Evolutionary conservation across 2,797 vertebrate species (phyloP).

Genomic region (Lagorchestes hirsutus): DNA sequence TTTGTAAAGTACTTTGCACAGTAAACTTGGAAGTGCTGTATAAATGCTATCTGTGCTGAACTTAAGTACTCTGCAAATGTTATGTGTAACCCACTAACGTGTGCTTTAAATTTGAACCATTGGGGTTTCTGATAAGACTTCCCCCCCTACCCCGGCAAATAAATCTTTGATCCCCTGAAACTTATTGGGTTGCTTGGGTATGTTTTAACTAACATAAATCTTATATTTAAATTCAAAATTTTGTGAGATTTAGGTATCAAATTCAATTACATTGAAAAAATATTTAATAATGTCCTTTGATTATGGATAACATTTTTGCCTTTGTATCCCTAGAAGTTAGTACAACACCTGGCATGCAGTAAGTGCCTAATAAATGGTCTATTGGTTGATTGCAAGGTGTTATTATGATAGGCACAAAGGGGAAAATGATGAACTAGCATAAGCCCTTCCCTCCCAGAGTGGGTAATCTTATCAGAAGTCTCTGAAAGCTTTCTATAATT

Average conservation of each 20-base stretch:
- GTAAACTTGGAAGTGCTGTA: not conserved
- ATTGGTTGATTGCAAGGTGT: not conserved
- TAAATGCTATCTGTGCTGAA: not conserved
- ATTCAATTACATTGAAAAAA: not conserved
- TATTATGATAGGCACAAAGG: not conserved
- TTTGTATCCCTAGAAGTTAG: not conserved
- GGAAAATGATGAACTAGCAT: not conserved
- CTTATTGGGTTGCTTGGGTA: not conserved
- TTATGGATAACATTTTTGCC: not conserved
- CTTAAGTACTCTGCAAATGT: not conserved
- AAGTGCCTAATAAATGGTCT: not conserved
- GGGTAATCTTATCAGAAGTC: not conserved
- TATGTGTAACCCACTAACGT: not conserved
- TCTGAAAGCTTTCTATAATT: not conserved
- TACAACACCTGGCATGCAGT: not conserved
- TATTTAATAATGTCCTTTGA: not conserved
- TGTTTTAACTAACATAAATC: not conserved
- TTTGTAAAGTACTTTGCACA: not conserved
- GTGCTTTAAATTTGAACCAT: not conserved
- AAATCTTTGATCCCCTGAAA: not conserved
- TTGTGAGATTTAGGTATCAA: not conserved
- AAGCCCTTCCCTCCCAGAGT: not conserved
- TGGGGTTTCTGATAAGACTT: not conserved
- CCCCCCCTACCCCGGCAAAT: not conserved
- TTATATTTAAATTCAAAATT: not conserved